Conservation (phyloP, 2,888 invertebrate genomes). For the Tineola bisselliella region DNA sequence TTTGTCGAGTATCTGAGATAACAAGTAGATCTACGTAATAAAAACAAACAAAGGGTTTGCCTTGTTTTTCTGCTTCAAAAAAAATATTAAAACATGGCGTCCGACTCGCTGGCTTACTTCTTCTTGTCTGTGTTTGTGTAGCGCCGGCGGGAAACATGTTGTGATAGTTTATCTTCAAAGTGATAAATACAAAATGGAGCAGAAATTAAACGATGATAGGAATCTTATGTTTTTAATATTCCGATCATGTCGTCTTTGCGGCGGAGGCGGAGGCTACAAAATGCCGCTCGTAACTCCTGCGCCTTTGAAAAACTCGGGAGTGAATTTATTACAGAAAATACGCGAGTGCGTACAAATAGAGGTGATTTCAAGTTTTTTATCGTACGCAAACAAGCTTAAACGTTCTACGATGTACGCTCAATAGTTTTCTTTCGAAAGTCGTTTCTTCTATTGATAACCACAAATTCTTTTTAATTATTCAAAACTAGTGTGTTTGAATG, state of each 20-base stretch:
- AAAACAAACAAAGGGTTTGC: too few relatives aligned
- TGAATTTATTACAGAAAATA: constrained; percentile 51
- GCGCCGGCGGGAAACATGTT: not conserved
- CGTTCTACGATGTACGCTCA: too few relatives aligned
- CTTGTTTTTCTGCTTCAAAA: too few relatives aligned
- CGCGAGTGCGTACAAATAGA: constrained; percentile 56
- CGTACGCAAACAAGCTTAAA: not conserved
- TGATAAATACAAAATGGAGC: constrained; percentile 30
- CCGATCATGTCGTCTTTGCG: constrained; percentile 57
- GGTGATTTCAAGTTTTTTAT: constrained; percentile 28
- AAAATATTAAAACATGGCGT: not conserved
- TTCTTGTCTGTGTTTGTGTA: not conserved
- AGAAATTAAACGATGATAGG: constrained; percentile 34
- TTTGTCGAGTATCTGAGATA: too few relatives aligned
- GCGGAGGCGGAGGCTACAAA: constrained; percentile 59
- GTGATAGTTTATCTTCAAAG: not conserved
- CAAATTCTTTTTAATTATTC: too few relatives aligned
- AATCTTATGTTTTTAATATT: constrained; percentile 54
- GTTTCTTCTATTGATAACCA: too few relatives aligned
- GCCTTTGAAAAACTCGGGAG: constrained; percentile 32
- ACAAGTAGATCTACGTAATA: too few relatives aligned
- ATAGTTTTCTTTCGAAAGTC: not conserved
- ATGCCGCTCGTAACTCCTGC: constrained; percentile 60
- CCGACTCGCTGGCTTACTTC: not conserved
- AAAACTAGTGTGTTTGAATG: too few relatives aligned